These are phyloP conservation scores for Noctua janthina DNA, from an alignment of 2,888 invertebrate species.

Conservation along the genomic window DNA sequence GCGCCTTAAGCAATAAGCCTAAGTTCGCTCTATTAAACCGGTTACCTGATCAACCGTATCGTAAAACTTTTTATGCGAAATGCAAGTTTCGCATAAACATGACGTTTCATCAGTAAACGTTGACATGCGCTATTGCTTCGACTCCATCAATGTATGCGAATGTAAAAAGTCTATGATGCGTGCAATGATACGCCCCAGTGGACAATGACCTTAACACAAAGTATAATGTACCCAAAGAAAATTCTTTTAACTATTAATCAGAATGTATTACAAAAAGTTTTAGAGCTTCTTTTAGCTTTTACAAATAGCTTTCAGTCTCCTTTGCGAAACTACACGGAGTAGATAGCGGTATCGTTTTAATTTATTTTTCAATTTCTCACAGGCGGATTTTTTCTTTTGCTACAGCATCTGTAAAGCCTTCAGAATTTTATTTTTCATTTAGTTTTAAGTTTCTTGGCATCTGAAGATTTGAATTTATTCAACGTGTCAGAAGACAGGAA, in stretches of 20 bases:
- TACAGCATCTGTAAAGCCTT: slow-evolving; percentile 32
- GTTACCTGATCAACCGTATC: slow-evolving; percentile 44
- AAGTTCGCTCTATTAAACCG: slow-evolving; percentile 57
- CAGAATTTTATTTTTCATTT: slow-evolving; percentile 47
- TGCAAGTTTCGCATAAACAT: slow-evolving; percentile 53
- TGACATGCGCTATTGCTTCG: slow-evolving; percentile 57
- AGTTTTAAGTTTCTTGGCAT: slow-evolving; percentile 44
- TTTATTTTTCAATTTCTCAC: slow-evolving; percentile 65
- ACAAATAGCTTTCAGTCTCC: slow-evolving; percentile 39
- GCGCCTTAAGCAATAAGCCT: slow-evolving; percentile 38
- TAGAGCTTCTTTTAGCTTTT: slow-evolving; percentile 22
- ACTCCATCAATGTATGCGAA: slow-evolving; percentile 44
- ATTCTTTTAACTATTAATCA: slow-evolving; percentile 28
- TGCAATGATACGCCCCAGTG: slow-evolving; percentile 50
- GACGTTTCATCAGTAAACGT: slow-evolving; percentile 44
- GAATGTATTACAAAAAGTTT: slow-evolving; percentile 24
- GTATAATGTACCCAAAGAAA: slow-evolving; percentile 22
- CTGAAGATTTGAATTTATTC: slow-evolving; percentile 39
- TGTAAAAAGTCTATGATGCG: slow-evolving; percentile 49
- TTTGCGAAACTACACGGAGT: slow-evolving; percentile 13
- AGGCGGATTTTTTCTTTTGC: slow-evolving; percentile 44
- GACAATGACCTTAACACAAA: slow-evolving; percentile 45
- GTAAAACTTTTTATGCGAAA: slow-evolving; percentile 51
- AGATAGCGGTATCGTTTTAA: slow-evolving; percentile 41
- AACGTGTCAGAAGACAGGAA: slow-evolving; percentile 14